Percentiles rank a stretch among this genome's conserved stretches.
Evolutionary conservation across 2,888 invertebrate species (phyloP).

Genomic region (Dendrolimus pini): DNA sequence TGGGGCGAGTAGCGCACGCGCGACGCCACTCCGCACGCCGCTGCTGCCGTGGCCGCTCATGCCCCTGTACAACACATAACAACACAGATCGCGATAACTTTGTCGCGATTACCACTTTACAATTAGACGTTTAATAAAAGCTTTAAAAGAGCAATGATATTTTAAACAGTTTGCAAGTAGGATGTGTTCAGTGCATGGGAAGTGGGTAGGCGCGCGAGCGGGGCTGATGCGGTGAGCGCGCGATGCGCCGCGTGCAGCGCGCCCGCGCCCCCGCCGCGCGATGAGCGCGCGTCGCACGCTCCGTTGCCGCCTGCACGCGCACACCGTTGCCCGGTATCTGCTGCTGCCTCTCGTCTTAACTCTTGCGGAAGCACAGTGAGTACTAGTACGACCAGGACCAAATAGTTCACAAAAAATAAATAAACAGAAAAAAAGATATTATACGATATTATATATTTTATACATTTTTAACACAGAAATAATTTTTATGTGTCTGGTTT

Average conservation of each 20-base stretch:
- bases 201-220: conserved; percentile 17
- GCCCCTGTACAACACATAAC: conserved; percentile 26
- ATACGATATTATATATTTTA: no score
- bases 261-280: conserved; percentile 49
- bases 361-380: conserved; percentile 54
- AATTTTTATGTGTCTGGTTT: no score
- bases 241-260: conserved; percentile 48
- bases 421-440: no score
- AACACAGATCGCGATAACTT: conserved; percentile 25
- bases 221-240: conserved; percentile 44
- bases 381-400: conserved; percentile 13
- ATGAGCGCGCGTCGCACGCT: conserved; percentile 61
- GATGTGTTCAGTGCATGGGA: conserved; percentile 14
- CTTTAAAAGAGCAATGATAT: neutral
- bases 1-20: conserved; percentile 57
- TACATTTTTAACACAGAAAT: no score
- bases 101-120: conserved; percentile 26
- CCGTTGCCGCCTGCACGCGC: conserved; percentile 34
- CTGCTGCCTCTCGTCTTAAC: conserved; percentile 36
- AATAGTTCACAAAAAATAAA: no score
- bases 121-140: conserved; percentile 2
- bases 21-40: conserved; percentile 58
- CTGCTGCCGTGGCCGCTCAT: conserved; percentile 52
- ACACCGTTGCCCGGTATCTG: conserved; percentile 28
- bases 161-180: conserved; percentile 5